Conservation (phyloP, 2,888 invertebrate species). For the Timandra comae region DNA sequence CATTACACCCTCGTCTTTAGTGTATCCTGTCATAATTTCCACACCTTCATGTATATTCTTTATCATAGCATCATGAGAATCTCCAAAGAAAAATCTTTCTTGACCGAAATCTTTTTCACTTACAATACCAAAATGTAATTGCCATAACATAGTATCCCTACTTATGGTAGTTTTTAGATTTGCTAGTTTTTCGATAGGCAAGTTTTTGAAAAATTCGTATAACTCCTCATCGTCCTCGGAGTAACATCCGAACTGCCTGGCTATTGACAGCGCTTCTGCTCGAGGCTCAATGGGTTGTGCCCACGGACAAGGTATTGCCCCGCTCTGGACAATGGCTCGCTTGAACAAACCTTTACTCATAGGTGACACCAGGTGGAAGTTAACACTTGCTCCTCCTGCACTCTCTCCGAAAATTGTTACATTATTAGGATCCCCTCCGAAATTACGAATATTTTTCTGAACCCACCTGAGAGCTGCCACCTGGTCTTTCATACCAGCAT, state of each 20-base stretch:
- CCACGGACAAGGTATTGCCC: constrained; percentile 76
- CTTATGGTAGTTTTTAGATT: constrained; percentile 13
- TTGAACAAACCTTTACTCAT: constrained; percentile 47
- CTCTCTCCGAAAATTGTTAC: constrained; percentile 37
- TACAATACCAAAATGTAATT: constrained; percentile 23
- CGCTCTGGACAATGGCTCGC: constrained; percentile 79
- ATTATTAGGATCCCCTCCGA: constrained; percentile 39
- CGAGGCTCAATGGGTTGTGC: constrained; percentile 56
- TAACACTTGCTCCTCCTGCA: constrained; percentile 10
- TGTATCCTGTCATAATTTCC: constrained; percentile 83
- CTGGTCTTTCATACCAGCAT: constrained; percentile 71
- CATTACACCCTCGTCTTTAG: constrained; percentile 80
- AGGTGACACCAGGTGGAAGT: constrained; percentile 40
- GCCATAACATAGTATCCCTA: constrained; percentile 11
- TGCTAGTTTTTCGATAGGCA: constrained; percentile 20
- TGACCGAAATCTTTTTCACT: constrained; percentile 27
- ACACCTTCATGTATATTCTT: constrained; percentile 47
- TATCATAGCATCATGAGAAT: constrained; percentile 25
- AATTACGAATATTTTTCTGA: constrained; percentile 33
- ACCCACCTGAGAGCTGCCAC: constrained; percentile 40
- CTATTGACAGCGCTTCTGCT: constrained; percentile 42
- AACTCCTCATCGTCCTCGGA: constrained; percentile 26
- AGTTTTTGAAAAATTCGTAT: constrained; percentile 25
- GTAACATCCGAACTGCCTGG: constrained; percentile 24
- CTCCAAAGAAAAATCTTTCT: constrained; percentile 31